A percentile compares a stretch with the other conserved stretches of the same genome.
Evolutionary conservation across 2,797 vertebrate genomes (phyloP).

Genomic region (Aselliscus stoliczkanus): DNA sequence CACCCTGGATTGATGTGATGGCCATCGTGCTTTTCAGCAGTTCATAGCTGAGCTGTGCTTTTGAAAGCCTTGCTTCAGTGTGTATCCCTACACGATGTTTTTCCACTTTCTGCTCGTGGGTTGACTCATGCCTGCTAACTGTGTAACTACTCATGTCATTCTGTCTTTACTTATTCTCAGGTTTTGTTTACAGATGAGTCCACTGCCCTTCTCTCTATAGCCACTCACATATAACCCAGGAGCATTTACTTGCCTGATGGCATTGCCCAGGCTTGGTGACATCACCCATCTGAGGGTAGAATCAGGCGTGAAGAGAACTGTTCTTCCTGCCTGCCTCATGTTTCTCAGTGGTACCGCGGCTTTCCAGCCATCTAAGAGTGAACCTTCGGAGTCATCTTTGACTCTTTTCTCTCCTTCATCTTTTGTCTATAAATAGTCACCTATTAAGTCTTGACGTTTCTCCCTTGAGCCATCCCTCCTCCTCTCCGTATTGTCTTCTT

Average conservation of each 20-base stretch:
- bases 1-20: background rate
- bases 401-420: slow-evolving; percentile 17
- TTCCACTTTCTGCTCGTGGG: background rate
- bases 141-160: background rate
- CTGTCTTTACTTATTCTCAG: background rate
- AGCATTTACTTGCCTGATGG: background rate
- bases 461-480: slow-evolving; percentile 11
- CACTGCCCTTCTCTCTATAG: background rate
- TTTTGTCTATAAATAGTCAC: slow-evolving; percentile 57
- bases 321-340: background rate
- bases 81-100: background rate
- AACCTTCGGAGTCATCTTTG: slow-evolving; percentile 17
- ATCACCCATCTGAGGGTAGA: background rate
- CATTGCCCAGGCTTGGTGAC: background rate
- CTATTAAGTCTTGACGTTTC: slow-evolving; percentile 38
- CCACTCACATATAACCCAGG: background rate
- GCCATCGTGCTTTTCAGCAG: background rate
- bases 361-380: background rate
- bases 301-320: background rate
- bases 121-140: background rate
- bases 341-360: background rate
- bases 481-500: slow-evolving; percentile 37
- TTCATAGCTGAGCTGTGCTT: background rate
- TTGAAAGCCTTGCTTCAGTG: background rate
- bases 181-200: background rate